Conservation (phyloP, 1,140 invertebrate genomes). For the Lutraria rhynchaena region DNA sequence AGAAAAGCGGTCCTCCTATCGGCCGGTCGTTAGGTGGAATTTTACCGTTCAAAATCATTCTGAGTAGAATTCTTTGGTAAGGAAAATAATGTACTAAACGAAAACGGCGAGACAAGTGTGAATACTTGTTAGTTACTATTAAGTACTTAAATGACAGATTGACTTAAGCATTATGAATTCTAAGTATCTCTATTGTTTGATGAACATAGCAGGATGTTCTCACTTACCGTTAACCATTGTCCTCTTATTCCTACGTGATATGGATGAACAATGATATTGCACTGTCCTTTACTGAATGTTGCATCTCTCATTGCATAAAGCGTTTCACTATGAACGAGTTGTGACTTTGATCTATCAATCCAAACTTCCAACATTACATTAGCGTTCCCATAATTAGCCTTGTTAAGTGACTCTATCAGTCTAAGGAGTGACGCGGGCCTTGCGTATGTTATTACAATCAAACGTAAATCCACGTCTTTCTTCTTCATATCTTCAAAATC, state of each 20-base stretch:
- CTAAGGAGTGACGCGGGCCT: slow-evolving; percentile 58
- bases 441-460: slow-evolving; percentile 66
- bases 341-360: slow-evolving; percentile 66
- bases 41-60: too few relatives aligned
- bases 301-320: slow-evolving; percentile 56
- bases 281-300: slow-evolving; percentile 65
- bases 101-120: too few relatives aligned
- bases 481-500: neutral
- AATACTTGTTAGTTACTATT: too few relatives aligned
- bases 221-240: slow-evolving; percentile 68
- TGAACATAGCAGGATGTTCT: too few relatives aligned
- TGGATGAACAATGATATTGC: slow-evolving; percentile 64
- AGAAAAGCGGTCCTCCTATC: too few relatives aligned
- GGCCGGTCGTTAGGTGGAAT: too few relatives aligned
- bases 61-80: too few relatives aligned
- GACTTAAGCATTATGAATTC: too few relatives aligned
- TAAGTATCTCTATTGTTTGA: too few relatives aligned
- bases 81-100: too few relatives aligned
- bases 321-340: slow-evolving; percentile 60
- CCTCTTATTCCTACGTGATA: slow-evolving; percentile 72
- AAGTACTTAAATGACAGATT: too few relatives aligned
- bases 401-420: slow-evolving; percentile 65
- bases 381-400: slow-evolving; percentile 63
- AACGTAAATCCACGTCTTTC: slow-evolving; percentile 37
- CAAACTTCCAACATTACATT: slow-evolving; percentile 68